Conservation (phyloP, 2,797 vertebrate genomes). For the Lycodopsis pacificus region DNA sequence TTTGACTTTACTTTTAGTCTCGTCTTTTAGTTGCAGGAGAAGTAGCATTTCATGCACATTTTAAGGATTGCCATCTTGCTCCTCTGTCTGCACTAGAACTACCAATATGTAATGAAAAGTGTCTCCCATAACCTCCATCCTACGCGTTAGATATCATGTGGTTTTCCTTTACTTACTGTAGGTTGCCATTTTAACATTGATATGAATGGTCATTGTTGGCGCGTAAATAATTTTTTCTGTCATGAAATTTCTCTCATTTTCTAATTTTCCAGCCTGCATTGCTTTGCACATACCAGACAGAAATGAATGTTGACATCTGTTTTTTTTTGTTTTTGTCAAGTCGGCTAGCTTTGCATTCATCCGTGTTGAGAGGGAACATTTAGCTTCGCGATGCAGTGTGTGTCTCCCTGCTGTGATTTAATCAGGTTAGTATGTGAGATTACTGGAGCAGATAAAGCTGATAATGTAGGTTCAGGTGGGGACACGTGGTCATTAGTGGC, state of each 20-base stretch:
- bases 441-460: neutral
- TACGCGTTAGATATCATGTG: neutral
- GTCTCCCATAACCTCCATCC: neutral
- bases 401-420: conserved; percentile 17
- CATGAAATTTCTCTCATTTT: conserved; percentile 6
- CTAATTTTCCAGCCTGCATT: neutral
- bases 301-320: conserved; percentile 10
- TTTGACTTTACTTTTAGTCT: neutral
- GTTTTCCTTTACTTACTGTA: neutral
- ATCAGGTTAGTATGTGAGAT: conserved; percentile 19
- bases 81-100: neutral
- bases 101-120: neutral
- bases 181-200: neutral
- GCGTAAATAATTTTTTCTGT: neutral
- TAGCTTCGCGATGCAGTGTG: neutral
- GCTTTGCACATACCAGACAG: neutral
- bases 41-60: neutral
- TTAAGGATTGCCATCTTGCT: neutral
- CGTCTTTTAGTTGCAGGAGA: neutral
- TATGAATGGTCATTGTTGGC: neutral
- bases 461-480: conserved; percentile 19
- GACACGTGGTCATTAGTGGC: conserved; percentile 17
- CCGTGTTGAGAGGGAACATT: conserved; percentile 20
- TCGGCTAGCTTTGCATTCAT: conserved; percentile 3
- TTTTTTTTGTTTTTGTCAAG: neutral